A percentile compares a stretch with the other conserved stretches of the same genome.
phyloP scores from a whole-genome alignment of 2,888 invertebrate species.

The Xanthia togata region DNA sequence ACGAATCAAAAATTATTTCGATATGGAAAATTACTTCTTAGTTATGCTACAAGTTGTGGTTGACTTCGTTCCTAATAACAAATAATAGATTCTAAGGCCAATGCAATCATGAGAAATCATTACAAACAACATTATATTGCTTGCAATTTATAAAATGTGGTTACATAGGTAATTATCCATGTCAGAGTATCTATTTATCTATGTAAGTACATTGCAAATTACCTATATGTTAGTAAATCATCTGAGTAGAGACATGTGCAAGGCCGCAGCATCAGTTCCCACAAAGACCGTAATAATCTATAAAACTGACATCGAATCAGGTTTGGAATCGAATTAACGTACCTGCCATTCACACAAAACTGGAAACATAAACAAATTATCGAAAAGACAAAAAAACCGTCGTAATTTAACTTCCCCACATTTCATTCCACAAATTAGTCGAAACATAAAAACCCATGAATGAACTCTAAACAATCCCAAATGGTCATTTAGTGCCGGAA shows the following conservation, averaged over 20 bases:
- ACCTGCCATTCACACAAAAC: conserved; percentile 60
- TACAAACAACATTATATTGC: conserved; percentile 77
- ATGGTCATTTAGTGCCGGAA: conserved; percentile 86
- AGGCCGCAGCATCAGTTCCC: conserved; percentile 40
- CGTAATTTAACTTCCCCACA: conserved; percentile 53
- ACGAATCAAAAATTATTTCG: conserved; percentile 71
- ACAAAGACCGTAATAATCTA: conserved; percentile 27
- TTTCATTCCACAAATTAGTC: conserved; percentile 65
- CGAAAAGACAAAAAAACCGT: conserved; percentile 40
- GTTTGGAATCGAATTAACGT: conserved; percentile 30
- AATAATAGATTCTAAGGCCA: conserved; percentile 75
- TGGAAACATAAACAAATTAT: conserved; percentile 62
- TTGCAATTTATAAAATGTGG: conserved; percentile 75
- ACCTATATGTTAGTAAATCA: conserved; percentile 52
- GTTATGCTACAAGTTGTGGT: conserved; percentile 66
- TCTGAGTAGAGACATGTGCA: conserved; percentile 39
- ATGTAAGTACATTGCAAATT: conserved; percentile 48
- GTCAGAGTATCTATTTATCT: conserved; percentile 59
- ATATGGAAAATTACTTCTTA: conserved; percentile 73
- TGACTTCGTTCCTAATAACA: conserved; percentile 77
- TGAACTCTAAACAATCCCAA: conserved; percentile 72
- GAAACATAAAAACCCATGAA: conserved; percentile 71
- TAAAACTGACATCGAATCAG: conserved; percentile 50
- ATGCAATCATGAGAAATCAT: conserved; percentile 79
- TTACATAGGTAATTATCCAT: conserved; percentile 69